These are phyloP conservation scores for Aporophyla nigra DNA, from an alignment of 2,888 invertebrate species.

Conservation along the genomic window DNA sequence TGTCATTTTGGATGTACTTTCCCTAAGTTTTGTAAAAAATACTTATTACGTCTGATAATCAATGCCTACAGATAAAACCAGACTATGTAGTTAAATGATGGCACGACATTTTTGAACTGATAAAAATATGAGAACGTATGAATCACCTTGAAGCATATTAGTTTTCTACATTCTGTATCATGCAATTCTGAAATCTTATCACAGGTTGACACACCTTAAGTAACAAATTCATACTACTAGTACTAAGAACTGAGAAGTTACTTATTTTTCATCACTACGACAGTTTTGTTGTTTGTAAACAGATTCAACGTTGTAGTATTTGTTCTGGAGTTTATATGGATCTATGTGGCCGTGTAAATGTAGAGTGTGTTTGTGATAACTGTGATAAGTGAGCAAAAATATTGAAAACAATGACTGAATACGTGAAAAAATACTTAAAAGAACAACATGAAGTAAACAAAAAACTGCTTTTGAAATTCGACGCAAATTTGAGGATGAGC, in stretches of 20 bases:
- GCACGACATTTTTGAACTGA: conserved; percentile 16
- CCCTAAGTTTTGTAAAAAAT: too few species aligned
- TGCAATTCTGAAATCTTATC: conserved; percentile 53
- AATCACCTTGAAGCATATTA: conserved; percentile 36
- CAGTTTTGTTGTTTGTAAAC: conserved; percentile 31
- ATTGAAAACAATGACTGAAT: conserved; percentile 52
- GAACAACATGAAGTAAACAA: conserved; percentile 72
- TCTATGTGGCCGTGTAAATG: conserved; percentile 11
- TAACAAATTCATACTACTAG: conserved; percentile 21
- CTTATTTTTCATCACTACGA: conserved; percentile 23
- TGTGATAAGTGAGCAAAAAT: conserved; percentile 50
- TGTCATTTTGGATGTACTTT: too few species aligned
- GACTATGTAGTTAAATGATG: neutral
- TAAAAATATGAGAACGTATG: conserved; percentile 20
- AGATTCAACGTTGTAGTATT: conserved; percentile 14
- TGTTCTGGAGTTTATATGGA: conserved; percentile 22
- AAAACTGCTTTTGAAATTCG: conserved; percentile 72
- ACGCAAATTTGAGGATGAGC: conserved; percentile 73
- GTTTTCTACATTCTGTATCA: conserved; percentile 18
- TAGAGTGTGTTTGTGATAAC: conserved; percentile 31
- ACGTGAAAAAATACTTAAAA: conserved; percentile 66
- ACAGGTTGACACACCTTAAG: conserved; percentile 48
- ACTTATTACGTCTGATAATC: too few species aligned
- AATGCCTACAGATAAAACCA: too few species aligned
- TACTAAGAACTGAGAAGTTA: conserved; percentile 21